Percentiles rank a stretch among this genome's conserved stretches.
phyloP scores from a whole-genome alignment of 35 echinoderm and acorn worm genomes.

The Diadema setosum region DNA sequence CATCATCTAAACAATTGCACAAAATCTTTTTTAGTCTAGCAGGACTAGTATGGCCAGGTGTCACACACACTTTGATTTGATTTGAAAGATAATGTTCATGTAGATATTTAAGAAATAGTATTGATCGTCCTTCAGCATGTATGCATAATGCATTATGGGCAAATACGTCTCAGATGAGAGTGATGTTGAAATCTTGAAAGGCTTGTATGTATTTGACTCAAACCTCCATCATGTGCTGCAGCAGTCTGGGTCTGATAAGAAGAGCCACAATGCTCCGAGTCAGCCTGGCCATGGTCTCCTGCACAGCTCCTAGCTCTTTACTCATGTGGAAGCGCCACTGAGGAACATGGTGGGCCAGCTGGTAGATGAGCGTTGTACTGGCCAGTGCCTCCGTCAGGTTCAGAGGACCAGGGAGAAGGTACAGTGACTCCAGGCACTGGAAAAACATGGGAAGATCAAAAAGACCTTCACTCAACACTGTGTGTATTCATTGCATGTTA shows the following conservation, averaged over 20 bases:
- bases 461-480: no score
- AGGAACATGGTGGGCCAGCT: slow-evolving; percentile 38
- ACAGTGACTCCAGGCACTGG: slow-evolving; percentile 76
- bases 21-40: no score
- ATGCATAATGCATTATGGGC: no score
- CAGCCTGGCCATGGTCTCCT: slow-evolving; percentile 43
- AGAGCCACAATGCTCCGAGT: slow-evolving; percentile 69
- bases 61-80: no score
- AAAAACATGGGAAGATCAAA: not conserved
- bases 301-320: slow-evolving; percentile 11
- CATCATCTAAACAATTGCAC: not conserved
- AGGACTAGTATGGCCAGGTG: no score
- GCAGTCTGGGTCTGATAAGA: slow-evolving; percentile 82
- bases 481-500: no score
- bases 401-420: slow-evolving; percentile 44
- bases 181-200: no score
- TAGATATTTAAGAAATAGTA: no score
- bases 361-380: slow-evolving; percentile 67
- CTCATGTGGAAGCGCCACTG: slow-evolving; percentile 83
- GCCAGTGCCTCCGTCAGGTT: slow-evolving; percentile 65
- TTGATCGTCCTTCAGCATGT: no score
- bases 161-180: no score
- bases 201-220: not conserved
- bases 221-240: slow-evolving; percentile 88
- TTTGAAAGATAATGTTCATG: no score